phyloP scores from a whole-genome alignment of 37 sponge, comb jelly and placozoan genomes.

The Spongia lamella region DNA sequence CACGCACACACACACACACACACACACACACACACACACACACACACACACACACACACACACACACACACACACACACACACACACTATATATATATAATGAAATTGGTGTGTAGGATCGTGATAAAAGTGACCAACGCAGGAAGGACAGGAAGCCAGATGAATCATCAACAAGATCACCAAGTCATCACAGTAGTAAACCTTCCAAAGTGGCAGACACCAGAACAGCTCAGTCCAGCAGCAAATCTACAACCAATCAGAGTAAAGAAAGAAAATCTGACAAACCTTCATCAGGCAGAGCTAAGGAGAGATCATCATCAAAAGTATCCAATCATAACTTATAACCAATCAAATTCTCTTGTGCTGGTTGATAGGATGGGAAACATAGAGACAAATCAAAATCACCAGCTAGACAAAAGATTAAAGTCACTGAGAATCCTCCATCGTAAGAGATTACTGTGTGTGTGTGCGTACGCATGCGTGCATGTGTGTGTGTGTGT shows the following conservation, averaged over 20 bases:
- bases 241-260: too few relatives aligned
- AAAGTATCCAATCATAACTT: background rate
- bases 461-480: background rate
- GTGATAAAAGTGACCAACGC: background rate
- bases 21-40: slow-evolving; percentile 36
- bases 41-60: too few relatives aligned
- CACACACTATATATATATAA: slow-evolving; percentile 19
- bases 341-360: background rate
- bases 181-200: background rate
- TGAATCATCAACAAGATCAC: background rate
- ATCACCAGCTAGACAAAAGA: too few relatives aligned
- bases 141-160: background rate
- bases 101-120: background rate
- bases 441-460: background rate
- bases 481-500: slow-evolving; percentile 13
- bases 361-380: too few relatives aligned
- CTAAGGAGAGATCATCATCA: slow-evolving; percentile 5
- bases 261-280: background rate
- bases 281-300: background rate
- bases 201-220: too few relatives aligned
- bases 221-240: too few relatives aligned
- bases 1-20: slow-evolving; percentile 33
- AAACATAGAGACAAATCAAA: too few relatives aligned
- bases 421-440: too few relatives aligned
- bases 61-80: too few relatives aligned